These are phyloP conservation scores for Prorops nasuta DNA, from an alignment of 1,140 invertebrate genomes.

Conservation along the genomic window DNA sequence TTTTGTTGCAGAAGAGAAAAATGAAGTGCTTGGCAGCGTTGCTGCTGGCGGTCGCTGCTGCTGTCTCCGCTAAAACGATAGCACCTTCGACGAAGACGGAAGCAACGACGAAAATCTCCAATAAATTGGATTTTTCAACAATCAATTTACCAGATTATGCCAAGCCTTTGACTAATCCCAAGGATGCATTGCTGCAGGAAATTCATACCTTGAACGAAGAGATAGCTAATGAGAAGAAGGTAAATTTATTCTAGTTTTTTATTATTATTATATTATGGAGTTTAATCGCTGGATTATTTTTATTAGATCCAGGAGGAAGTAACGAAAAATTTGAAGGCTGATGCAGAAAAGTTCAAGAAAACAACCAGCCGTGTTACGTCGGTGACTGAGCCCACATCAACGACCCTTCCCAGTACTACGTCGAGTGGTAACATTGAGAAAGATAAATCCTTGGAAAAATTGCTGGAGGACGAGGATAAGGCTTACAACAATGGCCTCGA, in stretches of 20 bases:
- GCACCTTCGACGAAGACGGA: neutral
- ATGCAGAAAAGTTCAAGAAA: slow-evolving; percentile 27
- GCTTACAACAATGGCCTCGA: slow-evolving; percentile 26
- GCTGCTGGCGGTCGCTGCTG: slow-evolving; percentile 11
- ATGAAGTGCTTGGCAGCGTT: slow-evolving; percentile 17
- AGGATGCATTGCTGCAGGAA: slow-evolving; percentile 38
- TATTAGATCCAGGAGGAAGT: slow-evolving; percentile 39
- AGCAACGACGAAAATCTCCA: neutral
- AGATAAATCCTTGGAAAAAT: slow-evolving; percentile 27
- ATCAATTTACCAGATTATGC: slow-evolving; percentile 1
- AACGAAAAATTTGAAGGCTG: slow-evolving; percentile 39
- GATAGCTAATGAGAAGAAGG: slow-evolving; percentile 27
- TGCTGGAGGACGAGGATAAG: slow-evolving; percentile 37
- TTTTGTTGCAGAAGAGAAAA: slow-evolving; percentile 15
- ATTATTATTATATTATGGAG: slow-evolving; percentile 3
- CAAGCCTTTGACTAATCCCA: slow-evolving; percentile 5
- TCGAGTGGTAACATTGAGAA: neutral
- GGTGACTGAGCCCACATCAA: neutral
- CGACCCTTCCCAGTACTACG: slow-evolving; percentile 4
- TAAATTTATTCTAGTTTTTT: too few relatives aligned
- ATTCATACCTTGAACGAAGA: slow-evolving; percentile 37
- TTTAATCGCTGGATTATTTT: neutral
- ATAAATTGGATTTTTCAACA: too few relatives aligned
- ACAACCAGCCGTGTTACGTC: neutral
- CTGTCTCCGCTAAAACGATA: neutral